Evolutionary conservation across 1,140 invertebrate species (phyloP).

Genomic region (Colletes latitarsis): DNA sequence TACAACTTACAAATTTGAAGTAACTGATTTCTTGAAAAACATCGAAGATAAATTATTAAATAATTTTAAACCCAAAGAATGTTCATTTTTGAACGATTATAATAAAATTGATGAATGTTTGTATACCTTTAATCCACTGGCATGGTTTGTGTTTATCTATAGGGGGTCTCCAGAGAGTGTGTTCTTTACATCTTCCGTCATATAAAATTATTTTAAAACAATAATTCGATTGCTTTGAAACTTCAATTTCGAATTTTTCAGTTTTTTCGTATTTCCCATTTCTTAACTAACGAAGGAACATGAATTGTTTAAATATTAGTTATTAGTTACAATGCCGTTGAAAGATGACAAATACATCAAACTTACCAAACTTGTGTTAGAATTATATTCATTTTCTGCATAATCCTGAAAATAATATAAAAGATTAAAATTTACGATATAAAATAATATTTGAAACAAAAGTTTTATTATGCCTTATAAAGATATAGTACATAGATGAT

Average conservation of each 20-base stretch:
- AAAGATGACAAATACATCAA: background rate
- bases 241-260: conserved; percentile 1
- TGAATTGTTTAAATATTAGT: background rate
- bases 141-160: background rate
- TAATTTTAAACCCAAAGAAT: no score
- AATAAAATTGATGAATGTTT: background rate
- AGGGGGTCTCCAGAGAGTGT: conserved; percentile 33
- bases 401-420: conserved; percentile 6
- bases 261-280: background rate
- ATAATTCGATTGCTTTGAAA: background rate
- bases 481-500: background rate
- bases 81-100: no score
- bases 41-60: no score
- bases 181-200: background rate
- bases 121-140: conserved; percentile 6
- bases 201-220: background rate
- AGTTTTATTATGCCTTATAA: no score
- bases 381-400: background rate
- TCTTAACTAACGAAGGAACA: background rate
- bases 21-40: no score
- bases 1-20: background rate
- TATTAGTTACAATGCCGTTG: background rate
- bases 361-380: conserved; percentile 30
- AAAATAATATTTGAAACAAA: no score
- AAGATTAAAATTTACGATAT: background rate